Percentiles rank a stretch among this genome's conserved stretches.
These are phyloP conservation scores for Drosophila niveifrons DNA, from an alignment of 2,888 invertebrate genomes.

Conservation along the genomic window DNA sequence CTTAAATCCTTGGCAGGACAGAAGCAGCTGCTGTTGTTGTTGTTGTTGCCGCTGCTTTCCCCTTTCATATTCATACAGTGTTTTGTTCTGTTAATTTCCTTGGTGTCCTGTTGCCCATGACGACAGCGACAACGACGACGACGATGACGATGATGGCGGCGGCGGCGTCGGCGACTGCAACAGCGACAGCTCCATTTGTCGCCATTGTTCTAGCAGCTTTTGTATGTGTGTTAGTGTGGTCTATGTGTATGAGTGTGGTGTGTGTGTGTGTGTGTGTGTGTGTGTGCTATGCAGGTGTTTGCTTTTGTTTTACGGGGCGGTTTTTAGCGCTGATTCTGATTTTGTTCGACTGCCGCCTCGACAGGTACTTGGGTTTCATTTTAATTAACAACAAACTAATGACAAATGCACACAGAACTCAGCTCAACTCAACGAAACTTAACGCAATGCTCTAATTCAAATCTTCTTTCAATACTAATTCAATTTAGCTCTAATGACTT, in stretches of 20 bases:
- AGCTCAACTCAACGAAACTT: conserved; percentile 40
- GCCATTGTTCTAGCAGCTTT: conserved; percentile 68
- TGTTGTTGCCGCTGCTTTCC: conserved; percentile 6
- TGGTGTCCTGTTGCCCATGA: conserved; percentile 76
- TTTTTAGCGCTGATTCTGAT: conserved; percentile 77
- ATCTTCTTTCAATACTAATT: conserved; percentile 61
- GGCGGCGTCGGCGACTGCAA: conserved; percentile 17
- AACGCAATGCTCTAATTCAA: conserved; percentile 53
- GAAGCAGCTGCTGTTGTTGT: background rate
- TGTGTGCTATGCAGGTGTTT: conserved; percentile 66
- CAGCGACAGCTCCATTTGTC: conserved; percentile 71
- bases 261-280: conserved; percentile 38
- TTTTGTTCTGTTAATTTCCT: conserved; percentile 75
- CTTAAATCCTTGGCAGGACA: conserved; percentile 25
- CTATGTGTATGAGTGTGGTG: conserved; percentile 20
- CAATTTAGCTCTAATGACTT: conserved; percentile 76
- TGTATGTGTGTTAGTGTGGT: conserved; percentile 10
- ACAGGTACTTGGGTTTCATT: conserved; percentile 66
- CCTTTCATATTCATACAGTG: conserved; percentile 50
- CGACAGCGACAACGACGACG: conserved; percentile 47
- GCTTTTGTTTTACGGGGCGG: conserved; percentile 67
- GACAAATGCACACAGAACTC: conserved; percentile 62
- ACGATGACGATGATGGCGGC: conserved; percentile 14
- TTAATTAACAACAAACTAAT: conserved; percentile 79
- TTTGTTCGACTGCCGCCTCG: conserved; percentile 50